These are phyloP conservation scores for Deroplatys truncata DNA, from an alignment of 2,888 invertebrate genomes.

Conservation along the genomic window DNA sequence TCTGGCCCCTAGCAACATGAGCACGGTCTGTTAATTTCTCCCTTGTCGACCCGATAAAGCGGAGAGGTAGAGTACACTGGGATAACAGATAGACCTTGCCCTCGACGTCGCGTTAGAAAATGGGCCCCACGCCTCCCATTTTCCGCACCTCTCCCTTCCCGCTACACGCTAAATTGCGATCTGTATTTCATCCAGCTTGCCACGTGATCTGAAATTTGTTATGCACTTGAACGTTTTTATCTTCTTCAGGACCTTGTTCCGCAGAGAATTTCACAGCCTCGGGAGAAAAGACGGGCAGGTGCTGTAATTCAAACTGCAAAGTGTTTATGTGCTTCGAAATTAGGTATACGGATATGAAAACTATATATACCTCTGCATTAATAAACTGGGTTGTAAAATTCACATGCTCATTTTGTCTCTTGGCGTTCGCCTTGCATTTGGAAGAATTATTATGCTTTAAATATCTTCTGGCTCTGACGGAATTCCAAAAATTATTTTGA, in stretches of 20 bases:
- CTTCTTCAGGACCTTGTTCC: background rate
- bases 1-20: background rate
- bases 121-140: background rate
- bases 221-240: background rate
- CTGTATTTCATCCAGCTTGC: background rate
- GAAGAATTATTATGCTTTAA: too few species aligned
- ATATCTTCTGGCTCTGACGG: too few species aligned
- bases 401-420: too few species aligned
- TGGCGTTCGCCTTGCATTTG: too few species aligned
- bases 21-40: background rate
- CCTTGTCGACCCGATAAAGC: background rate
- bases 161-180: background rate
- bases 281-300: background rate
- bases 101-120: background rate
- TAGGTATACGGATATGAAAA: too few species aligned
- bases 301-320: too few species aligned
- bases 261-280: background rate
- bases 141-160: background rate
- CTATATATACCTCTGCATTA: too few species aligned
- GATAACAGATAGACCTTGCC: background rate
- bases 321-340: too few species aligned
- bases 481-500: too few species aligned
- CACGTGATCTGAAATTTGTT: background rate
- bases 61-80: background rate
- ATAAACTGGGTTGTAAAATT: too few species aligned